Evolutionary conservation across 1,140 invertebrate genomes (phyloP).

Genomic region (Teleogryllus occipitalis): DNA sequence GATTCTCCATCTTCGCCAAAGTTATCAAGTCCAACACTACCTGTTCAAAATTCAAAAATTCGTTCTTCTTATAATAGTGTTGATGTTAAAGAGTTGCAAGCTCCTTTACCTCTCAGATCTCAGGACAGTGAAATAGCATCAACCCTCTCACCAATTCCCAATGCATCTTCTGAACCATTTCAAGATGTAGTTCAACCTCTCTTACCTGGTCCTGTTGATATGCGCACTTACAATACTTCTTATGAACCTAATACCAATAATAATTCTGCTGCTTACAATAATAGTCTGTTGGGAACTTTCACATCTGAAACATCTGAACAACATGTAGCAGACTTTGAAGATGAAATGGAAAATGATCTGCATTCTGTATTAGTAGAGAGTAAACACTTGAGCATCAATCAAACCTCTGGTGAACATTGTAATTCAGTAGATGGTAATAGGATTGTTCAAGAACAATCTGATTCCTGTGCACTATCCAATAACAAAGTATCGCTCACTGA

Average conservation of each 20-base stretch:
- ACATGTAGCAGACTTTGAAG: constrained; percentile 55
- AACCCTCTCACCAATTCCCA: constrained; percentile 17
- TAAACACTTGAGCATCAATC: constrained; percentile 27
- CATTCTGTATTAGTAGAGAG: constrained; percentile 53
- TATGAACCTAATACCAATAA: constrained; percentile 25
- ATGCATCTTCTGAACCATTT: constrained; percentile 31
- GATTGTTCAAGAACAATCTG: constrained; percentile 33
- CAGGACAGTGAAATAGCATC: constrained; percentile 9
- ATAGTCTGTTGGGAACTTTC: constrained; percentile 56
- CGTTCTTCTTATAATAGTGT: constrained; percentile 9
- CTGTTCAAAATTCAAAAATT: constrained; percentile 33
- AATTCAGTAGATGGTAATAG: neutral
- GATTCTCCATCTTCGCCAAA: constrained; percentile 49
- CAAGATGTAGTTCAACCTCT: constrained; percentile 57
- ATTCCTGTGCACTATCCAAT: constrained; percentile 24
- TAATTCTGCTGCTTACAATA: constrained; percentile 46
- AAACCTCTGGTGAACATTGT: neutral
- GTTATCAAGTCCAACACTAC: constrained; percentile 39
- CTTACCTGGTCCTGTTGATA: constrained; percentile 74
- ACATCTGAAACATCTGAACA: constrained; percentile 50
- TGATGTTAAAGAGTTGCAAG: constrained; percentile 27
- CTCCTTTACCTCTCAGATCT: constrained; percentile 24
- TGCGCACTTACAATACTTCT: constrained; percentile 67
- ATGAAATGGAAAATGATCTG: constrained; percentile 69
- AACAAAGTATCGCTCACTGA: constrained; percentile 59